Percentiles rank a stretch among this genome's conserved stretches.
phyloP scores from a whole-genome alignment of 2,113 vertebrate species.

The Boleophthalmus pectinirostris region DNA sequence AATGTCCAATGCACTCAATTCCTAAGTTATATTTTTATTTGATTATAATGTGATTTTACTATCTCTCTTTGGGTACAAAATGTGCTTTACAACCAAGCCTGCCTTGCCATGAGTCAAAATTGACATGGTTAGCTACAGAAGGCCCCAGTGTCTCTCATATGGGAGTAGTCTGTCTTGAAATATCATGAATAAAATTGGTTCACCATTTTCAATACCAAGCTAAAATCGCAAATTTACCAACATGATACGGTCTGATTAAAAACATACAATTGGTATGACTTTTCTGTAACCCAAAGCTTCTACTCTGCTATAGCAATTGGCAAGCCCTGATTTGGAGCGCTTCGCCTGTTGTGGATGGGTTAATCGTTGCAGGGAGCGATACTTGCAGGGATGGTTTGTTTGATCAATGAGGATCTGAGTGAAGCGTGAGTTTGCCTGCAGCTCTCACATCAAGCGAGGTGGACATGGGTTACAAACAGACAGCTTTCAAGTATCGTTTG shows the following conservation, averaged over 20 bases:
- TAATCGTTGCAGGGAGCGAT: conserved; percentile 27
- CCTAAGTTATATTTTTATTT: no score
- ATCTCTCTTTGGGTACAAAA: no score
- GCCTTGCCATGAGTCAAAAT: no score
- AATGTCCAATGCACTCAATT: no score
- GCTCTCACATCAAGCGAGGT: conserved; percentile 58
- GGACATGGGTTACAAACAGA: conserved; percentile 55
- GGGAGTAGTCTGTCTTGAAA: not conserved
- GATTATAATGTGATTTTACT: no score
- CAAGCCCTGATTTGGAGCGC: conserved; percentile 1
- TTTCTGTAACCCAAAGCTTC: not conserved
- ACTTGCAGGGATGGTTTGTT: conserved; percentile 49
- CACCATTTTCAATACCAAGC: not conserved
- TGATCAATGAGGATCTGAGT: conserved; percentile 62
- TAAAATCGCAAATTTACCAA: not conserved
- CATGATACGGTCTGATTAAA: not conserved
- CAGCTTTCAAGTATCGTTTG: conserved; percentile 49
- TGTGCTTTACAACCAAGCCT: no score
- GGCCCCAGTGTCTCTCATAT: not conserved
- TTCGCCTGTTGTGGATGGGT: conserved; percentile 4
- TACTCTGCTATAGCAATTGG: conserved; percentile 1
- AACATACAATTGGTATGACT: not conserved
- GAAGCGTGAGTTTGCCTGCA: conserved; percentile 54
- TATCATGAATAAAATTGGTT: not conserved
- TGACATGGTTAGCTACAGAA: not conserved